A percentile compares a stretch with the other conserved stretches of the same genome.
These are phyloP conservation scores for Dipodomys ordii DNA, from an alignment of 2,113 vertebrate species.

Conservation along the genomic window DNA sequence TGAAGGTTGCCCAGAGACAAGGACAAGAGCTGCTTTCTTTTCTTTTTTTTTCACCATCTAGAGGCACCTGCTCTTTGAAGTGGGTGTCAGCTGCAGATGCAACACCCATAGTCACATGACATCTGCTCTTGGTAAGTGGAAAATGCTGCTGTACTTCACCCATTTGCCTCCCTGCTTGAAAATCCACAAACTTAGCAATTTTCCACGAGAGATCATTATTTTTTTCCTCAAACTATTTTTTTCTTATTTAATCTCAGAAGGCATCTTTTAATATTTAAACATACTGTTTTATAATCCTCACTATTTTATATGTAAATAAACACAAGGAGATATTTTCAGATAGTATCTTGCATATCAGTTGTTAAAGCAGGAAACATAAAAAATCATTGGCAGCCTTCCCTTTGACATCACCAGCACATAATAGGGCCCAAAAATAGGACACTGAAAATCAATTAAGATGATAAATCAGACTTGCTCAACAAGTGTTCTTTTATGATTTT, in stretches of 20 bases:
- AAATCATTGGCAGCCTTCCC: background rate
- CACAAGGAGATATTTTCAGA: slow-evolving; percentile 19
- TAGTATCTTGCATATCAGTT: background rate
- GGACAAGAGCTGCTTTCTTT: slow-evolving; percentile 31
- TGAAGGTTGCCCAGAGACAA: slow-evolving; percentile 33
- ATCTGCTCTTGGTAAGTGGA: slow-evolving; percentile 79
- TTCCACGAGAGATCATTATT: slow-evolving; percentile 34
- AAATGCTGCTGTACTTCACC: slow-evolving; percentile 65
- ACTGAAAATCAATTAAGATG: background rate
- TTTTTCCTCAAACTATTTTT: slow-evolving; percentile 1
- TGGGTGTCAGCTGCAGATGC: slow-evolving; percentile 79
- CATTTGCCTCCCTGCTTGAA: slow-evolving; percentile 37
- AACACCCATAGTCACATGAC: slow-evolving; percentile 71
- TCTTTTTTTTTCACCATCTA: slow-evolving; percentile 70
- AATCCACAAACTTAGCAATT: slow-evolving; percentile 72
- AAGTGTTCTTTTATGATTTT: background rate
- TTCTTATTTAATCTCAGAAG: slow-evolving; percentile 8
- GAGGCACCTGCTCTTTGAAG: slow-evolving; percentile 82
- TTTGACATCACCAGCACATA: background rate
- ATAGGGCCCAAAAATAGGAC: background rate
- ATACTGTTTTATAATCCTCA: background rate
- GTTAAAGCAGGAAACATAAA: slow-evolving; percentile 37
- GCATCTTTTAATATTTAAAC: slow-evolving; percentile 25
- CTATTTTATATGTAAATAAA: slow-evolving; percentile 36
- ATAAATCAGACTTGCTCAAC: background rate